Evolutionary conservation across 2,888 invertebrate species (phyloP).

Genomic region (Seira sanloemensis): DNA sequence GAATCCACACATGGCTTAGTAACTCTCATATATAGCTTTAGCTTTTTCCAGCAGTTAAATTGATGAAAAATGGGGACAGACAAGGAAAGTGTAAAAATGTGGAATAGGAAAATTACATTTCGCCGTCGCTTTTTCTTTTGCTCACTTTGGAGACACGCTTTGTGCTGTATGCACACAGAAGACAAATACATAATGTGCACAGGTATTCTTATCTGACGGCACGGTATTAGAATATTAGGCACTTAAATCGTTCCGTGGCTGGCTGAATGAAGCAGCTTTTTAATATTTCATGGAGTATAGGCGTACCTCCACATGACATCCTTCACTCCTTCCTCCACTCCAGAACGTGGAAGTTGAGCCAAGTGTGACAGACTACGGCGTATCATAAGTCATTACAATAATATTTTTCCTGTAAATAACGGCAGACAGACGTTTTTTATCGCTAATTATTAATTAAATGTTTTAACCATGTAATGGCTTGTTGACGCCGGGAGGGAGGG

Average conservation of each 20-base stretch:
- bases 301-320: background rate
- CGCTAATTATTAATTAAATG: conserved; percentile 1
- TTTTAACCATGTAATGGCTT: background rate
- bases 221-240: background rate
- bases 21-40: too few relatives aligned
- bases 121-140: too few relatives aligned
- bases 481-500: background rate
- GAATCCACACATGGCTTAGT: too few relatives aligned
- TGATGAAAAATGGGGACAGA: too few relatives aligned
- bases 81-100: too few relatives aligned
- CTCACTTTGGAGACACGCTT: too few relatives aligned
- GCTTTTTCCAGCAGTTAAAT: too few relatives aligned
- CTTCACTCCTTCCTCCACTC: background rate
- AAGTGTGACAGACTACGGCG: background rate
- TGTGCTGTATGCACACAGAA: too few relatives aligned
- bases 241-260: background rate
- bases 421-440: background rate
- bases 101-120: too few relatives aligned
- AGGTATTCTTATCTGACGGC: background rate
- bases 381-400: background rate
- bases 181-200: too few relatives aligned
- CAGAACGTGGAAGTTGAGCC: background rate
- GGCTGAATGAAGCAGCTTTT: background rate
- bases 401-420: background rate
- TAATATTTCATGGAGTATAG: conserved; percentile 1